phyloP scores from a whole-genome alignment of 2,113 vertebrate species.

The Phaethon lepturus region DNA sequence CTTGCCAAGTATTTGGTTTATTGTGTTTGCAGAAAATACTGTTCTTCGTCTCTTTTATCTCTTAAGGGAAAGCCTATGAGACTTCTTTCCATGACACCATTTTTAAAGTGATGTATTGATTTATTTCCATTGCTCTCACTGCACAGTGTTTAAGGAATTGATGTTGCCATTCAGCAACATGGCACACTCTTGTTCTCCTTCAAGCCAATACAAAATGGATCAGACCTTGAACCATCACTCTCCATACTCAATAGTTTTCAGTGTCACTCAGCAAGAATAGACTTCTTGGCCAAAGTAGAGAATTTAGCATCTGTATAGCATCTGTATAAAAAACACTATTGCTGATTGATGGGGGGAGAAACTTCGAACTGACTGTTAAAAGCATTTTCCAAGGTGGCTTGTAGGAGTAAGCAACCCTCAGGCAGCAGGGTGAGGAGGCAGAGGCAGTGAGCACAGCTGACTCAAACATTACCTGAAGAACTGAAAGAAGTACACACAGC shows the following conservation, averaged over 20 bases:
- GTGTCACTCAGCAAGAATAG: background rate
- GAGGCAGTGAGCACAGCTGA: background rate
- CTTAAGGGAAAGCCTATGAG: background rate
- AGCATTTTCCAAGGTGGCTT: background rate
- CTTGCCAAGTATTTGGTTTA: background rate
- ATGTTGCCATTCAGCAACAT: background rate
- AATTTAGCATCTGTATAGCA: background rate
- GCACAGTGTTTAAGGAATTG: conserved; percentile 7
- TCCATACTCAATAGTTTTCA: background rate
- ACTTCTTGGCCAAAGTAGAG: background rate
- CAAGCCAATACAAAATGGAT: background rate
- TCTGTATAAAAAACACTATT: background rate
- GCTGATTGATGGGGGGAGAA: background rate
- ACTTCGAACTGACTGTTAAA: background rate
- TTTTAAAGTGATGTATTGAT: conserved; percentile 24
- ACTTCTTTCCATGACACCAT: background rate
- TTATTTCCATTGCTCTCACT: conserved; percentile 23
- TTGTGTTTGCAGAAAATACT: background rate
- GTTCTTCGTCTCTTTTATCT: background rate
- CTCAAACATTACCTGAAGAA: background rate
- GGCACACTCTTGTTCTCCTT: background rate
- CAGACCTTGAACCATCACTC: background rate
- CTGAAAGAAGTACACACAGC: background rate
- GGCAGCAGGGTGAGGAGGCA: background rate
- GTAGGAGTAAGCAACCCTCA: background rate